These are phyloP conservation scores for Macrophya alboannulata DNA, from an alignment of 2,888 invertebrate genomes.

Conservation along the genomic window DNA sequence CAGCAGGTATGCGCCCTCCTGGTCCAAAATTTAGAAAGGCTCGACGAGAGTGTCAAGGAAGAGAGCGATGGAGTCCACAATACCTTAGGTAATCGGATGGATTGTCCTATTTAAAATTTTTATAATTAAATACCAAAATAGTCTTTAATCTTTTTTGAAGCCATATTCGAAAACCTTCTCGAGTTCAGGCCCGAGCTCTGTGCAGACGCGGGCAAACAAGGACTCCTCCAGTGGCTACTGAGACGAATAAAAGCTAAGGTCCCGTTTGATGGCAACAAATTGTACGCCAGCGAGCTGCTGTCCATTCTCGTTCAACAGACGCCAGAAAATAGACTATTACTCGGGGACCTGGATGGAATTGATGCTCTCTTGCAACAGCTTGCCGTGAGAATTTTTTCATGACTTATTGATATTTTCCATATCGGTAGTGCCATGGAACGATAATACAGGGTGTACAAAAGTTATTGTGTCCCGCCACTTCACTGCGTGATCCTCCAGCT, in stretches of 20 bases:
- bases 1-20: slow-evolving; percentile 95
- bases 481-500: too few species aligned
- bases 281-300: slow-evolving; percentile 97
- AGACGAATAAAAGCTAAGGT: slow-evolving; percentile 94
- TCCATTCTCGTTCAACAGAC: slow-evolving; percentile 97
- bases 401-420: background rate
- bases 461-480: too few species aligned
- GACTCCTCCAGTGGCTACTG: slow-evolving; percentile 95
- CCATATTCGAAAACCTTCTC: slow-evolving; percentile 96
- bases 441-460: background rate
- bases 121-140: background rate
- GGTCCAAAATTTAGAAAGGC: slow-evolving; percentile 95
- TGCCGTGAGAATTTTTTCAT: slow-evolving; percentile 83
- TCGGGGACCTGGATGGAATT: slow-evolving; percentile 97
- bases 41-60: slow-evolving; percentile 96
- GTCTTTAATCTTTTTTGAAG: slow-evolving; percentile 79
- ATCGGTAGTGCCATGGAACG: background rate
- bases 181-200: slow-evolving; percentile 94
- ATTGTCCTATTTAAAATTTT: slow-evolving; percentile 69
- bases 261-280: slow-evolving; percentile 96
- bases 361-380: slow-evolving; percentile 97
- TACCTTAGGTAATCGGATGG: slow-evolving; percentile 86
- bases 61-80: slow-evolving; percentile 98
- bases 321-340: slow-evolving; percentile 88
- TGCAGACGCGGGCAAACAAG: slow-evolving; percentile 93